Base-by-base conservation (phyloP, 2,113 vertebrate species). In the Ammodytes marinus region DNA sequence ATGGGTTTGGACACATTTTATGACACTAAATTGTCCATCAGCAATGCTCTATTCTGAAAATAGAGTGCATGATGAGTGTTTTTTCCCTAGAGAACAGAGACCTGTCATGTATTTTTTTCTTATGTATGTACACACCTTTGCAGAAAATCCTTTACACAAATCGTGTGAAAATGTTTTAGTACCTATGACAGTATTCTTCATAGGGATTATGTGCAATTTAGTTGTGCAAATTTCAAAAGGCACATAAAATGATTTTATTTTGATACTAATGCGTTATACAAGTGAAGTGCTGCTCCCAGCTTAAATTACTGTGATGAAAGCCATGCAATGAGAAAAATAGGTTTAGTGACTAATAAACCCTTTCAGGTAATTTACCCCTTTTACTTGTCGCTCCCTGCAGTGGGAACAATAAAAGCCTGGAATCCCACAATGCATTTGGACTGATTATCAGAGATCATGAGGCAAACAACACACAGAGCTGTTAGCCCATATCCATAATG, bases 151-250 rank as follows among this genome's bases (percentile, higher is more conserved):
- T 14, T 59, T 17, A n/a, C 11, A 37, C 45, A 59, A 37, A 40
- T 68, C 43, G 12, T 40, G 17, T 40, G 11, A 15, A 58, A 68
- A n/a, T 65, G 42, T 76, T n/a, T 37, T 15, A 45, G 12, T 46
- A 27, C 19, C 9, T 64, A 4, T 39, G n/a, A 64, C 12, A 9
- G 43, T 39, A 69, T 40, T 58, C 13, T 82, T 65, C n/a, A 8
- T 27, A 0, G n/a, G 61, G 37, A 84, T 75, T 73, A 75, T 17
- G 46, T 27, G 64, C 81, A 43, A 74, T 80, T 63, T 60, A 66
- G 49, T 39, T 42, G 14, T 7, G 3, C 40, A 4, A 5, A 40
- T 50, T 69, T 55, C 45, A 73, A 39, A 54, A 53, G 47, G 45
- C n/a, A 13, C 57, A 53, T 14, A 10, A 14, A 57, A 13, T 46